Conservation (phyloP, 2,888 invertebrate species). For the Scaeva pyrastri region DNA sequence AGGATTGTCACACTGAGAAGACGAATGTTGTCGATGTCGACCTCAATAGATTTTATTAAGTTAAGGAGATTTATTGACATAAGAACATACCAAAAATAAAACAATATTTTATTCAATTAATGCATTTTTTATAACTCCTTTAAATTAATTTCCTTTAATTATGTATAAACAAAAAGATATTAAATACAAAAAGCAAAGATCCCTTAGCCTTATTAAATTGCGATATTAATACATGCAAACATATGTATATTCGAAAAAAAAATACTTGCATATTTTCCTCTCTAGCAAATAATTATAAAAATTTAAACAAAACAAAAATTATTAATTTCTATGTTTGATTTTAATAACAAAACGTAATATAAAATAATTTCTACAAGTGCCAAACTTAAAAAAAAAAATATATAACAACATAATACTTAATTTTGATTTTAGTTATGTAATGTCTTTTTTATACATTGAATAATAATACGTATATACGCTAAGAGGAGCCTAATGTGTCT, state of each 20-base stretch:
- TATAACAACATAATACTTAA: slow-evolving; percentile 33
- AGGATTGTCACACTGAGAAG: slow-evolving; percentile 80
- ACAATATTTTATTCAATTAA: slow-evolving; percentile 23
- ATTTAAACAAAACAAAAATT: slow-evolving; percentile 10
- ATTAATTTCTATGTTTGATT: slow-evolving; percentile 8
- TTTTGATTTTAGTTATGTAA: slow-evolving; percentile 44
- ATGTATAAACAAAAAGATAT: slow-evolving; percentile 40
- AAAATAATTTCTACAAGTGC: slow-evolving; percentile 72
- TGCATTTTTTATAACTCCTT: slow-evolving; percentile 33
- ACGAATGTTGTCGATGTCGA: slow-evolving; percentile 80
- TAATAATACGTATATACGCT: slow-evolving; percentile 78
- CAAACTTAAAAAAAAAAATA: slow-evolving; percentile 65
- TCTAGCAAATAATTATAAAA: slow-evolving; percentile 63
- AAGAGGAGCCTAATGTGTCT: slow-evolving; percentile 84
- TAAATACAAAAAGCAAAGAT: slow-evolving; percentile 51
- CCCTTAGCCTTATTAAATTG: slow-evolving; percentile 73
- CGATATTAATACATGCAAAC: slow-evolving; percentile 58
- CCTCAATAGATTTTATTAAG: slow-evolving; percentile 83
- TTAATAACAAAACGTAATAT: slow-evolving; percentile 33
- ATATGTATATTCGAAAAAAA: slow-evolving; percentile 55
- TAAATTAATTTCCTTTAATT: slow-evolving; percentile 54
- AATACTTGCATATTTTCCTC: slow-evolving; percentile 67
- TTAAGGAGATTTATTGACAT: slow-evolving; percentile 82
- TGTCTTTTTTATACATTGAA: slow-evolving; percentile 62
- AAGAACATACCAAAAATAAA: slow-evolving; percentile 35